A percentile compares a stretch with the other conserved stretches of the same genome.
These are phyloP conservation scores for Gryllus bimaculatus DNA, from an alignment of 1,140 invertebrate species.

Conservation along the genomic window DNA sequence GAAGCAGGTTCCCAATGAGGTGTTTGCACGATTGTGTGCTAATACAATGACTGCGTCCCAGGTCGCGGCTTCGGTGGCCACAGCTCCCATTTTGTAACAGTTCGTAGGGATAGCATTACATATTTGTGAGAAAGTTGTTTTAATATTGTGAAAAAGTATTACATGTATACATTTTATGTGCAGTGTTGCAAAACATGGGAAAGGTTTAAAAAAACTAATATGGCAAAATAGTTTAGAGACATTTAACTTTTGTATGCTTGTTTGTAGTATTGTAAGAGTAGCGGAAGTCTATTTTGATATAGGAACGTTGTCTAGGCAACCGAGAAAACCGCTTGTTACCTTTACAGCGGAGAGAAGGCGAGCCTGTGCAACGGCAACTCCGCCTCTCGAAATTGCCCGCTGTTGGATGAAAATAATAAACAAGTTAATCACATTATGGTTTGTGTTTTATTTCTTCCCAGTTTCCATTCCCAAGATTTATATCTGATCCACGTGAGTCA, in stretches of 20 bases:
- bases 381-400: not conserved
- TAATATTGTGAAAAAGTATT: not conserved
- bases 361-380: not conserved
- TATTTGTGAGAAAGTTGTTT: not conserved
- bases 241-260: conserved; percentile 5
- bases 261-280: not conserved
- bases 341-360: not conserved
- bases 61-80: not conserved
- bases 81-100: not conserved
- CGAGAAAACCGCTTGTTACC: not conserved
- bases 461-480: no score
- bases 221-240: not conserved
- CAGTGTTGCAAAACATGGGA: not conserved
- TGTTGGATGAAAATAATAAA: conserved; percentile 1
- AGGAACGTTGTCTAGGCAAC: not conserved
- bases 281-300: conserved; percentile 1
- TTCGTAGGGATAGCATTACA: not conserved
- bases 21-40: no score
- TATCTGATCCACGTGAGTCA: no score
- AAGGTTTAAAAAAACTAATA: not conserved
- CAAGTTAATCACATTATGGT: not conserved
- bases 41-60: not conserved
- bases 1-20: no score
- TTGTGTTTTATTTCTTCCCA: no score
- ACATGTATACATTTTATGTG: conserved; percentile 2